Conservation (phyloP, 2,113 vertebrate species). For the Nothocercus julius region DNA sequence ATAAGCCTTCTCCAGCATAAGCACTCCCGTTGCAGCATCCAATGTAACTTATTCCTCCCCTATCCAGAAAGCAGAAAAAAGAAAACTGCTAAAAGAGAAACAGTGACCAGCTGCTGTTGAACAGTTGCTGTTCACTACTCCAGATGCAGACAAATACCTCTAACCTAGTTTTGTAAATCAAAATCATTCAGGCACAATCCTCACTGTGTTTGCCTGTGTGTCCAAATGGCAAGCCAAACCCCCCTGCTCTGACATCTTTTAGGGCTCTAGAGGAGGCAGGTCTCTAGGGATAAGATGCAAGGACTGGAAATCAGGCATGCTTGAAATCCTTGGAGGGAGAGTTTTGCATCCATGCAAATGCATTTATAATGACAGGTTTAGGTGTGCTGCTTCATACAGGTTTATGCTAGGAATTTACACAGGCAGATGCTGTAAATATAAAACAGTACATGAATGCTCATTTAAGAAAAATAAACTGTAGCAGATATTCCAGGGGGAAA, state of each 20-base stretch:
- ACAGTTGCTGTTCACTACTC: neutral
- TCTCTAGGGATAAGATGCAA: neutral
- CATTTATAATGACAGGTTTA: neutral
- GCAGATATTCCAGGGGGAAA: slow-evolving; percentile 26
- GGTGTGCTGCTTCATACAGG: neutral
- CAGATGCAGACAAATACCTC: neutral
- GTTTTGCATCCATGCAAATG: neutral
- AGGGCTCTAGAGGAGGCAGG: neutral
- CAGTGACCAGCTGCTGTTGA: neutral
- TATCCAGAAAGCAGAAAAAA: neutral
- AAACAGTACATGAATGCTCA: neutral
- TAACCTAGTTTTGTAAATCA: slow-evolving; percentile 23
- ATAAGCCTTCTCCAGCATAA: neutral
- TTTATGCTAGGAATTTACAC: neutral
- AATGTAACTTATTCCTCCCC: neutral
- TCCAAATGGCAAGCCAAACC: neutral
- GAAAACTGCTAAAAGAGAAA: neutral
- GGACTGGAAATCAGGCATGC: neutral
- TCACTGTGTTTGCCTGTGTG: neutral
- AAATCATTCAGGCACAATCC: neutral
- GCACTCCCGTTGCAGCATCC: neutral
- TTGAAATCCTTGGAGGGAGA: neutral
- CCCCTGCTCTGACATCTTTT: neutral
- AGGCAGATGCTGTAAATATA: slow-evolving; percentile 37
- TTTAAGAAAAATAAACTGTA: neutral